Base-by-base conservation (phyloP, 2,888 invertebrate genomes). In the Norana najaformis region DNA sequence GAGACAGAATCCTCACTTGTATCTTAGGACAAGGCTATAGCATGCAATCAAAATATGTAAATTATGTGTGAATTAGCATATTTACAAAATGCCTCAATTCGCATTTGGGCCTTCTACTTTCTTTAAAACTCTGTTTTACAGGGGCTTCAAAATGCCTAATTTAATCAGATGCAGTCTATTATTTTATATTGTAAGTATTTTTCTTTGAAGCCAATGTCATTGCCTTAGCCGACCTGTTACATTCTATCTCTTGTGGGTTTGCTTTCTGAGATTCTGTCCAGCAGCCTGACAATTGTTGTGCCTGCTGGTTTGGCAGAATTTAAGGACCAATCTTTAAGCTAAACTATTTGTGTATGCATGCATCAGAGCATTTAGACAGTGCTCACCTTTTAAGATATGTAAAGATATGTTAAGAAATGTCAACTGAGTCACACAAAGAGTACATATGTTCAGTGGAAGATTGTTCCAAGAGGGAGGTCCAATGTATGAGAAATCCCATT, bases 71-170 rank as follows among this genome's bases (percentile, higher is more conserved):
- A 69, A n/a, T 69, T 69, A 8, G n/a, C 11, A 69, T 30, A 69
- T 69, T 69, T n/a, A 69, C 69, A 69, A n/a, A 69, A 69, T n/a
- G 69, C n/a, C n/a, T 69, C 69, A 69, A 30, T 69, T 69, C 69
- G n/a, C 69, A n/a, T 16, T 30, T 69, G n/a, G 69, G 69, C 69
- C 69, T 30, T 69, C 69, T n/a, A 69, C 8, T 69, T 69, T 69
- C 0, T 69, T 16, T 69, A 69, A n/a, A n/a, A 69, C 30, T 30
- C 0, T 69, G 69, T n/a, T n/a, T 69, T 69, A n/a, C n/a, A n/a
- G 30, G 69, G 69, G 30, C 30, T 69, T 69, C n/a, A 69, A n/a
- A 69, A 69, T 69, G 69, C 69, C 11, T 69, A 69, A 69, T 69
- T 69, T 69, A 69, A 69, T n/a, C 69, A 69, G 69, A 23, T 69